Percentiles rank a stretch among this genome's conserved stretches.
phyloP scores from a whole-genome alignment of 2,888 invertebrate species.

The Melanostoma scalare region DNA sequence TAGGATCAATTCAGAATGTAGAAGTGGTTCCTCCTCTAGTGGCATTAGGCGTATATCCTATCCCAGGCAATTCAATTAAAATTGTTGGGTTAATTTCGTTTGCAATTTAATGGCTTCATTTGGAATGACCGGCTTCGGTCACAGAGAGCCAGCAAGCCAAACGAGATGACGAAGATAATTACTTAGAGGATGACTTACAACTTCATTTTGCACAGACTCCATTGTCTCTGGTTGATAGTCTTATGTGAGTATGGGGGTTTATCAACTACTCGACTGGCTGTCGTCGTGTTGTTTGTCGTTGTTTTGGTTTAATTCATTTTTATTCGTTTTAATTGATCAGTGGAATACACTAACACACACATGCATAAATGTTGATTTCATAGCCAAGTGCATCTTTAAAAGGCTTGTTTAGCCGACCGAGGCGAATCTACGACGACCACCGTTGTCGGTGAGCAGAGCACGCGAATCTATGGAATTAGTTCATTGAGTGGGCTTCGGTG shows the following conservation, averaged over 20 bases:
- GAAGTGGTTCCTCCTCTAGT: constrained; percentile 1
- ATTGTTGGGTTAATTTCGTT: constrained; percentile 75
- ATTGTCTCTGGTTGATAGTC: constrained; percentile 56
- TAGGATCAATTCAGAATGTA: constrained; percentile 23
- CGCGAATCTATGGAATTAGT: constrained; percentile 65
- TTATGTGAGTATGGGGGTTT: constrained; percentile 28
- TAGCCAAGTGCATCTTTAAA: constrained; percentile 23
- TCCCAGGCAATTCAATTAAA: constrained; percentile 74
- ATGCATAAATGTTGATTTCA: neutral
- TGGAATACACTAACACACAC: constrained; percentile 22
- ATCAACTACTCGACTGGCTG: constrained; percentile 52
- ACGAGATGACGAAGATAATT: constrained; percentile 71
- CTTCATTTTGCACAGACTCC: constrained; percentile 58
- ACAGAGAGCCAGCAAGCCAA: constrained; percentile 8
- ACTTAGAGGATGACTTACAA: constrained; percentile 70
- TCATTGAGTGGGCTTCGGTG: constrained; percentile 64
- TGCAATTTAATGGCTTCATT: constrained; percentile 75
- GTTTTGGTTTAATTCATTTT: constrained; percentile 62
- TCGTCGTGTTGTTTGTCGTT: constrained; percentile 45
- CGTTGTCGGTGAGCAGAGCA: constrained; percentile 22
- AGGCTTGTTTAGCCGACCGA: constrained; percentile 26
- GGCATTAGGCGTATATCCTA: constrained; percentile 33
- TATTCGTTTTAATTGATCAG: constrained; percentile 65
- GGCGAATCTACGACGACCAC: neutral
- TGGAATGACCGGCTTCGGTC: constrained; percentile 32